Base-by-base conservation (phyloP, 2,113 vertebrate genomes). In the Parotia lawesii region DNA sequence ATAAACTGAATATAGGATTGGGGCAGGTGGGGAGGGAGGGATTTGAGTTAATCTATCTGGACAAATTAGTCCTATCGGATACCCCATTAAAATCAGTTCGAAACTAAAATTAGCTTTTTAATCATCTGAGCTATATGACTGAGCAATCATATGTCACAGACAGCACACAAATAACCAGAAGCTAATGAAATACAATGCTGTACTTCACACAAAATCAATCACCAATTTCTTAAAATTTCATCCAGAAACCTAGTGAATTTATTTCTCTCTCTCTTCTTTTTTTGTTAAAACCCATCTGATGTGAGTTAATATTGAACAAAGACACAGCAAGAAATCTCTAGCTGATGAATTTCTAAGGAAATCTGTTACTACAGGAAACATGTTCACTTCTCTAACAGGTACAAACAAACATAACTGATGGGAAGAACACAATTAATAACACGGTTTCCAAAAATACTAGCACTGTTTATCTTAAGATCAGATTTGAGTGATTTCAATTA, bases 361-460 rank as follows among this genome's bases (percentile, higher is more conserved):
- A 97, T 96, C 85, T 94, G 45, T 72, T 60, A 89, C 78, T 95
- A 94, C 70, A 95, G 87, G 84, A 96, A 97, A 90, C 91, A 96
- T n/a, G 67, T 76, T 96, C 93, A 79, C 61, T 84, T 82, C 53
- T 96, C 94, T 94, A 97, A 95, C 95, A 97, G 93, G 79, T 96
- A 96, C 89, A 98, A 98, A 97, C 96, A 97, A 95, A 97, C 96
- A 96, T 83, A 92, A 93, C 88, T 96, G 94, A 96, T 96, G 94
- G 87, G 88, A 93, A 96, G 94, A 97, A 94, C 76, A 94, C 92
- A 97, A 97, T 97, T 97, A 96, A 96, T 96, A 96, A 91, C 62
- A 85, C 25, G 85, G 62, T 94, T 97, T 93, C 94, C 87, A 95
- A 97, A 97, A 95, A 96, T 87, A 87, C 87, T 93, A 91, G 71